Base-by-base conservation (phyloP, 92 coral and sea anemone genomes). In the Zoanthus sansibaricus region DNA sequence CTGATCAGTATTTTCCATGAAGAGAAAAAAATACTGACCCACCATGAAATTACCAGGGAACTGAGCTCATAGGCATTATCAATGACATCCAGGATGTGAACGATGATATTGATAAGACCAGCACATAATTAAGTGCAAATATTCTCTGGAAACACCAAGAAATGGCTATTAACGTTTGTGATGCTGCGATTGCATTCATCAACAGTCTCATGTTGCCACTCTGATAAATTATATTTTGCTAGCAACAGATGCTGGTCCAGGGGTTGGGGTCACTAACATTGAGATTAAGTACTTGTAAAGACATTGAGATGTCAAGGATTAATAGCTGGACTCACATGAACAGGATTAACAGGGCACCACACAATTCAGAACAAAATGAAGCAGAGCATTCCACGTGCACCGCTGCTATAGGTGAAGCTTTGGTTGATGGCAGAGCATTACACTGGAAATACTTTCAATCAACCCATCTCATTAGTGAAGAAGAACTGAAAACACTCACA, bases 241-340 rank as follows among this genome's bases (percentile, higher is more conserved):
- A 77, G 92, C 92, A 33, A 89, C 92, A 33, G 92, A 86, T 86
- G 89, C 86, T 6, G 92, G 89, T 69, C 92, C 89, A 9, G 92
- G 92, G 51, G 92, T 85, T 17, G 89, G 89, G 44, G 89, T 89
- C 58, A 52, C 89, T 17, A 89, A 89, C 30, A 2, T 86, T 33
- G 92, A 89, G 33, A 87, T 89, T 33, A 78, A 86, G 21, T 86
- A 77, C 87, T 0, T 25, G 25, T 0, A 85, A 89, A 85, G 89
- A 89, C 45, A 7, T 86, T 0, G 89, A 92, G 77, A 89, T 89
- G 55, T 74, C 91, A 45, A 78, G 91, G 67, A 83, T 93, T 49
- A 59, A 88, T 79, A 25, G 46, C 74, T 76, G 62, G 83, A 13
- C 42, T 76, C 88, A 83, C 83, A 71, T 82, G 91, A 89, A 86